phyloP scores from a whole-genome alignment of 2,888 invertebrate genomes.

The Lycophotia porphyrea region DNA sequence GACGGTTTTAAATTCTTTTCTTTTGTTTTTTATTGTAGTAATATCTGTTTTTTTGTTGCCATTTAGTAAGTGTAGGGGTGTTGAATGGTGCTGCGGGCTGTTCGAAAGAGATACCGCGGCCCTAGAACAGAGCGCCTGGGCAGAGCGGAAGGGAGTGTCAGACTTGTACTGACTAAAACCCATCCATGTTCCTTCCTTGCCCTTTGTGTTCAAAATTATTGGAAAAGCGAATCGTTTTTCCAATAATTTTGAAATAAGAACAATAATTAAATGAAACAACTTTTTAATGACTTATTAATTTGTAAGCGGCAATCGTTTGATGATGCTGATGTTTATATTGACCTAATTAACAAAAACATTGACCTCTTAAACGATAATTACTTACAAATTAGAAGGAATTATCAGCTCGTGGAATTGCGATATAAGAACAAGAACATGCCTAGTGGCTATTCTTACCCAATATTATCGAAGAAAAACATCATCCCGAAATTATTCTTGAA shows the following conservation, averaged over 20 bases:
- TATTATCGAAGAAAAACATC: background rate
- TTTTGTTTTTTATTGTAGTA: slow-evolving; percentile 28
- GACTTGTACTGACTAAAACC: too few species aligned
- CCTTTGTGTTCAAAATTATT: too few species aligned
- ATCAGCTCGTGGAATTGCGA: slow-evolving; percentile 46
- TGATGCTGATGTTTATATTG: slow-evolving; percentile 39
- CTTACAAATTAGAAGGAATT: slow-evolving; percentile 44
- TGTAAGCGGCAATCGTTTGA: slow-evolving; percentile 31
- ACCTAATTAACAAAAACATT: slow-evolving; percentile 52
- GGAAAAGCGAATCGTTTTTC: slow-evolving; percentile 36
- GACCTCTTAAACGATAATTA: slow-evolving; percentile 49
- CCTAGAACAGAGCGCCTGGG: too few species aligned
- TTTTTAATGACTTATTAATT: slow-evolving; percentile 28
- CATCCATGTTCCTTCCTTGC: too few species aligned
- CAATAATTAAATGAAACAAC: slow-evolving; percentile 25
- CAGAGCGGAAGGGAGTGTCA: too few species aligned
- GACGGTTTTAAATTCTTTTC: slow-evolving; percentile 30
- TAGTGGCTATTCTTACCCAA: slow-evolving; percentile 5
- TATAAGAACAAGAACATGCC: slow-evolving; percentile 22
- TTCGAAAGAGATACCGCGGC: too few species aligned
- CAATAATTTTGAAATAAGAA: slow-evolving; percentile 25
- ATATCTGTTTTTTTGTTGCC: slow-evolving; percentile 53
- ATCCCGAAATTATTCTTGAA: background rate
- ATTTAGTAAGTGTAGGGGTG: slow-evolving; percentile 37
- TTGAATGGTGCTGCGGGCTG: too few species aligned